Evolutionary conservation across 2,888 invertebrate species (phyloP).

Genomic region (Eucera pruinosa): DNA sequence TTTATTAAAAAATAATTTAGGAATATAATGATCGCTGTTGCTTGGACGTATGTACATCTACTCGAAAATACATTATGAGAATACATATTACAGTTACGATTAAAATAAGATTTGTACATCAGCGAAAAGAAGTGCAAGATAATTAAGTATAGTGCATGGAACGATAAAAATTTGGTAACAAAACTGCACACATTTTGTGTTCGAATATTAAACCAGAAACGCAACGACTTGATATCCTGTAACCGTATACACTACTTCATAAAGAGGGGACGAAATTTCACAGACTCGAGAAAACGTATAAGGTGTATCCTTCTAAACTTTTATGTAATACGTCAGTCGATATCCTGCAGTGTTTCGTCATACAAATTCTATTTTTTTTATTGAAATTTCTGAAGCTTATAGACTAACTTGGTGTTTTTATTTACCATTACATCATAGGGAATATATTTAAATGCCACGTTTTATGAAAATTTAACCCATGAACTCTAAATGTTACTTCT

Average conservation of each 20-base stretch:
- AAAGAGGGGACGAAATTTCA: neutral
- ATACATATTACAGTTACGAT: neutral
- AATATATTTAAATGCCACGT: neutral
- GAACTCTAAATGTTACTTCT: neutral
- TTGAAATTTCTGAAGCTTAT: neutral
- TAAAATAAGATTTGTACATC: neutral
- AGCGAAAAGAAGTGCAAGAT: neutral
- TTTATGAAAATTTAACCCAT: neutral
- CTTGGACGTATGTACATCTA: too few relatives aligned
- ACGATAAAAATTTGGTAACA: neutral
- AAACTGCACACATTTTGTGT: too few relatives aligned
- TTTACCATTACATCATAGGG: neutral
- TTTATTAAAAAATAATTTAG: too few relatives aligned
- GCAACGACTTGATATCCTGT: too few relatives aligned
- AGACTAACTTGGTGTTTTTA: neutral
- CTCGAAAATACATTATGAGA: neutral
- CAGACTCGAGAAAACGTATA: neutral
- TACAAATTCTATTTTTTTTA: slow-evolving; percentile 2
- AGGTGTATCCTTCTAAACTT: neutral
- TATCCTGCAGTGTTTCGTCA: neutral
- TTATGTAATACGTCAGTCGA: slow-evolving; percentile 3
- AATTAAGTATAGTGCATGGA: neutral
- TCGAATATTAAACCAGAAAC: too few relatives aligned
- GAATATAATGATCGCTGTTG: too few relatives aligned
- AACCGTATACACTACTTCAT: neutral